Conservation (phyloP, 2,888 invertebrate species). For the Caenorhabditis sp. region DNA sequence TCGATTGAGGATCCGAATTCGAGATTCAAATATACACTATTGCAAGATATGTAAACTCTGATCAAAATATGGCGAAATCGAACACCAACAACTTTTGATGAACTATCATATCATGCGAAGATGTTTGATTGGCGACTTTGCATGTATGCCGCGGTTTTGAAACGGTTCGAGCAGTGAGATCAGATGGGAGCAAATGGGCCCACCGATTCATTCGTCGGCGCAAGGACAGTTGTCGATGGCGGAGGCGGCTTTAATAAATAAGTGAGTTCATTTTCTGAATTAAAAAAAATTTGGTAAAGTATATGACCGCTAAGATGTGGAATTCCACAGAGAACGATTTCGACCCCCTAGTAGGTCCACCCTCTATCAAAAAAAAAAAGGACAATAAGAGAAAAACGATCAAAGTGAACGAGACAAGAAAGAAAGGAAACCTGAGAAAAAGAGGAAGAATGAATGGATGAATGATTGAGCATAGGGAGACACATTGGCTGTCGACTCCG, state of each 20-base stretch:
- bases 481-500: too few species aligned
- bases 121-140: slow-evolving; percentile 46
- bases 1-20: slow-evolving; percentile 22
- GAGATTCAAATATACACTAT: slow-evolving; percentile 59
- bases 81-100: slow-evolving; percentile 29
- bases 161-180: slow-evolving; percentile 43
- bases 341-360: too few species aligned
- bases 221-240: slow-evolving; percentile 95
- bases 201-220: slow-evolving; percentile 92
- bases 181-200: slow-evolving; percentile 15
- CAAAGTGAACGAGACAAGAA: too few species aligned
- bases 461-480: too few species aligned
- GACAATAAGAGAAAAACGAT: too few species aligned
- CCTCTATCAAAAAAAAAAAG: too few species aligned
- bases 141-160: slow-evolving; percentile 38
- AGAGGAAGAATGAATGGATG: too few species aligned
- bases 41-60: slow-evolving; percentile 97
- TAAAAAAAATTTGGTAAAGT: too few species aligned
- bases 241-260: slow-evolving; percentile 79
- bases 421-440: too few species aligned
- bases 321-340: too few species aligned
- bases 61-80: slow-evolving; percentile 91
- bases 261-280: too few species aligned
- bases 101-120: slow-evolving; percentile 21
- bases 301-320: too few species aligned